These are phyloP conservation scores for Clitarchus hookeri DNA, from an alignment of 2,888 invertebrate species.

Conservation along the genomic window DNA sequence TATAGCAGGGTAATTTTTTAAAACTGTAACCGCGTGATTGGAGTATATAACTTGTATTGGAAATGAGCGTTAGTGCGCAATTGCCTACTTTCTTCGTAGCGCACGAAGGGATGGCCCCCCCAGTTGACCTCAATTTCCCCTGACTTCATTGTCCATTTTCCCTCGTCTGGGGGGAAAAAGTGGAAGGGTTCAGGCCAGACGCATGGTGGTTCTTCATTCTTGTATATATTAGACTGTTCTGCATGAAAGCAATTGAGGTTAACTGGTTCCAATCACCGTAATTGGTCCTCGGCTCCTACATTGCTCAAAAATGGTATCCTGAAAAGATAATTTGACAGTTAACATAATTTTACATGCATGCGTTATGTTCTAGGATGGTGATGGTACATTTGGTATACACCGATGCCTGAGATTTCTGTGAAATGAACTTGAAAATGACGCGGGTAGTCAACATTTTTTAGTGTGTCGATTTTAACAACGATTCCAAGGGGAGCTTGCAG, in stretches of 20 bases:
- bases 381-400: neutral
- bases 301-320: neutral
- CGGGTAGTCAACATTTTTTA: neutral
- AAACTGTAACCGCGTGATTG: too few species aligned
- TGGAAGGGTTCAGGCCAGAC: neutral
- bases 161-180: neutral
- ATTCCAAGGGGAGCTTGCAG: neutral
- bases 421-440: neutral
- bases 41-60: neutral
- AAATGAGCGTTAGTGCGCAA: neutral
- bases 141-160: neutral
- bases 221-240: neutral
- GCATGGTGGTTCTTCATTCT: neutral
- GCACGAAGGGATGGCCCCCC: neutral
- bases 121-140: neutral
- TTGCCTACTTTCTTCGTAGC: neutral
- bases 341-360: constrained; percentile 1
- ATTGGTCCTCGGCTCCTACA: neutral
- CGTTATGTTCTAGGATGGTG: neutral
- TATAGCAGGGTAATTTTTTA: too few species aligned
- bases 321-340: neutral
- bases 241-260: neutral
- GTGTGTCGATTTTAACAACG: neutral
- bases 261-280: constrained; percentile 5
- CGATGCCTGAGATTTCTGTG: neutral